These are phyloP conservation scores for Psilopsiagon aurifrons DNA, from an alignment of 2,113 vertebrate genomes.

Conservation along the genomic window DNA sequence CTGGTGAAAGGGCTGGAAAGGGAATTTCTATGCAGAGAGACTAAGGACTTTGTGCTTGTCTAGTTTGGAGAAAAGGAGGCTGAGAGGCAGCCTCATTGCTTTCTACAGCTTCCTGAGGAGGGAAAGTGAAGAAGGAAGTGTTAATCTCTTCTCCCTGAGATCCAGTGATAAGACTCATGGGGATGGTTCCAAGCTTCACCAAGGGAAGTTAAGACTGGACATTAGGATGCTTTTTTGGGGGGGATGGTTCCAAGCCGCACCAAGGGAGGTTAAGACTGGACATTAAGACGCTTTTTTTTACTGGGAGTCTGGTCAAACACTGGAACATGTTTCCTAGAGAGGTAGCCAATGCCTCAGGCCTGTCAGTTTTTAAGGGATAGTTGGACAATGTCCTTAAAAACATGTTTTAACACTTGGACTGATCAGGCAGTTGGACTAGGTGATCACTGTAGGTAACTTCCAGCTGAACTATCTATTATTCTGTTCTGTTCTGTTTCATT, in stretches of 20 bases:
- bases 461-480: neutral
- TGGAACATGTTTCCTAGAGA: neutral
- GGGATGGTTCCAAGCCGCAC: neutral
- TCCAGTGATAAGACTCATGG: fast-evolving
- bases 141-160: neutral
- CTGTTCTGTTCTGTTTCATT: neutral
- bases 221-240: neutral
- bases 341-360: neutral
- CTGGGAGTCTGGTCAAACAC: neutral
- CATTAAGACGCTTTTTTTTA: neutral
- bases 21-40: neutral
- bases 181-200: neutral
- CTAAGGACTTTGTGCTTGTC: neutral
- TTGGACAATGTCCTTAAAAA: neutral
- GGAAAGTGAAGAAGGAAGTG: neutral
- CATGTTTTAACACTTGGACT: neutral
- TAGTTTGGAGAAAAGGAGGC: neutral
- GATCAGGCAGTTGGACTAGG: neutral
- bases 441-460: neutral
- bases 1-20: neutral
- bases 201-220: neutral
- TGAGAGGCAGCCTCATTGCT: neutral
- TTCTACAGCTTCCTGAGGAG: neutral
- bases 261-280: neutral
- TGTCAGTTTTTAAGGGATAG: neutral